A percentile compares a stretch with the other conserved stretches of the same genome.
phyloP scores from a whole-genome alignment of 2,113 vertebrate species.

The Megaceryle torquata region DNA sequence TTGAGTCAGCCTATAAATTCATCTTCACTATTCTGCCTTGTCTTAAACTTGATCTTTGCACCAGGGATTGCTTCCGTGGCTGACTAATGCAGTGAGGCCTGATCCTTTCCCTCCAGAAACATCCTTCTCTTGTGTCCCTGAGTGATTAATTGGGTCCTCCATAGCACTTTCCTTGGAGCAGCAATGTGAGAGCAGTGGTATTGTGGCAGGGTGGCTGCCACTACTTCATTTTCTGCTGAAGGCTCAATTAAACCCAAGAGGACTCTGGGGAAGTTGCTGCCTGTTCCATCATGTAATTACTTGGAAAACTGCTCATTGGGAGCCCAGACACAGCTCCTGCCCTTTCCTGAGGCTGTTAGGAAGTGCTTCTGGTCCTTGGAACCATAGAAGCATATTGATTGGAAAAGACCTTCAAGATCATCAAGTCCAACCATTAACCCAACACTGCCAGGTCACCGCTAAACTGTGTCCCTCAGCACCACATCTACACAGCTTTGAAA shows the following conservation, averaged over 20 bases:
- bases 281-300: not conserved
- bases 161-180: rapidly evolving
- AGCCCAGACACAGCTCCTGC: not conserved
- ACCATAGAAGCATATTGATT: not conserved
- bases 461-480: not conserved
- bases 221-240: not conserved
- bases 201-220: rapidly evolving
- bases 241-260: not conserved
- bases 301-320: rapidly evolving
- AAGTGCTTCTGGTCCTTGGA: not conserved
- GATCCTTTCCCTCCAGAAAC: not conserved
- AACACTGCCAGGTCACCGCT: not conserved
- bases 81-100: not conserved
- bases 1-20: not conserved
- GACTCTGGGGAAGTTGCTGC: not conserved
- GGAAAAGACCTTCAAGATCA: not conserved
- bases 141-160: not conserved
- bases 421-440: not conserved
- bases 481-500: not conserved
- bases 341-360: not conserved
- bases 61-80: not conserved
- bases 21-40: not conserved
- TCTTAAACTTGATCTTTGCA: not conserved
- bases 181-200: not conserved
- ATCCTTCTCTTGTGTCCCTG: rapidly evolving